Evolutionary conservation across 2,888 invertebrate species (phyloP).

Genomic region (Hofmannophila pseudospretella): DNA sequence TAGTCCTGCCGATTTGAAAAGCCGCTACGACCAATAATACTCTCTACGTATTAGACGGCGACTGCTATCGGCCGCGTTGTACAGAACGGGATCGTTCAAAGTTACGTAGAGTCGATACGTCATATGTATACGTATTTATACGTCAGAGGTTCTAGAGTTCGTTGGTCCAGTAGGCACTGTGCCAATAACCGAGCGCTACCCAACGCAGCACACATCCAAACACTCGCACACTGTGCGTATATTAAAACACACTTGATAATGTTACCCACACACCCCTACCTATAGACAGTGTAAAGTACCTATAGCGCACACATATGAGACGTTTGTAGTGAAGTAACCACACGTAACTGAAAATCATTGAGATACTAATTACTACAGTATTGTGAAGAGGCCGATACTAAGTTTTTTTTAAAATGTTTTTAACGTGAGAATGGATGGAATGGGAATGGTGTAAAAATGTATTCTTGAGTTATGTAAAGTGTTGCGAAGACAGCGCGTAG

Average conservation of each 20-base stretch:
- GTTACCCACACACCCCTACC: too few relatives aligned
- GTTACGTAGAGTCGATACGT: slow-evolving; percentile 20
- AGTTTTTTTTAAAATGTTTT: slow-evolving; percentile 24
- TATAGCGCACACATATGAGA: slow-evolving; percentile 25
- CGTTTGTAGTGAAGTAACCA: slow-evolving; percentile 15
- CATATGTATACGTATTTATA: slow-evolving; percentile 35
- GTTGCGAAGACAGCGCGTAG: slow-evolving; percentile 12
- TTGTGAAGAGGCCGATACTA: slow-evolving; percentile 31
- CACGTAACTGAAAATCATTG: slow-evolving; percentile 59
- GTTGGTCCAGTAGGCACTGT: slow-evolving; percentile 74
- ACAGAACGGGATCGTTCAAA: slow-evolving; percentile 42
- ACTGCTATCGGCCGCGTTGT: slow-evolving; percentile 35
- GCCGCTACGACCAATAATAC: background rate
- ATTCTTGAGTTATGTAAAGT: slow-evolving; percentile 35
- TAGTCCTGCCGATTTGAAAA: slow-evolving; percentile 22
- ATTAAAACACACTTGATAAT: too few relatives aligned
- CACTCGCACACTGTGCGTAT: background rate
- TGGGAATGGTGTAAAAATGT: slow-evolving; percentile 37
- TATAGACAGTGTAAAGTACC: background rate
- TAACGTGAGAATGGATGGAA: slow-evolving; percentile 28
- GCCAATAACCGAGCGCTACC: slow-evolving; percentile 62
- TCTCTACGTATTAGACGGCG: background rate
- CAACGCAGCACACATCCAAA: slow-evolving; percentile 32
- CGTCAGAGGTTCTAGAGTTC: slow-evolving; percentile 63
- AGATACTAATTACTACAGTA: slow-evolving; percentile 41